Conservation (phyloP, 2,113 vertebrate species). For the Hypanus sabinus region DNA sequence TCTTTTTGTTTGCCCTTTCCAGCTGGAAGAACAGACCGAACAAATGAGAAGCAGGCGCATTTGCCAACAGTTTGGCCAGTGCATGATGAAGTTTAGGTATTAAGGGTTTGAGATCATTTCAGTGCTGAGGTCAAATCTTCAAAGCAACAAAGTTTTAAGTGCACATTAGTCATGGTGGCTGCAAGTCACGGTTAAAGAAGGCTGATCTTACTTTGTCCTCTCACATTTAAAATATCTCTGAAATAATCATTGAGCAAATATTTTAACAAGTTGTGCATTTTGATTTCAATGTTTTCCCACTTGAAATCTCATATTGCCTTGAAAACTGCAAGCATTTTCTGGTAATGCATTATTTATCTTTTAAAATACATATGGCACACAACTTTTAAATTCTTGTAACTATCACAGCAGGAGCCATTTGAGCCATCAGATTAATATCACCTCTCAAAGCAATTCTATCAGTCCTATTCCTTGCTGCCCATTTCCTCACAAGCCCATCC, state of each 20-base stretch:
- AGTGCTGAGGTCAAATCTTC: background rate
- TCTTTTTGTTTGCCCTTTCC: constrained; percentile 64
- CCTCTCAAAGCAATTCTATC: too few species aligned
- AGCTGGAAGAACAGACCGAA: constrained; percentile 61
- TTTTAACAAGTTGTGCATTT: background rate
- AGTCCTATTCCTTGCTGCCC: too few species aligned
- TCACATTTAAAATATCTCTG: background rate
- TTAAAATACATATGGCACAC: background rate
- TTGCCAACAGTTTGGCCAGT: constrained; percentile 57
- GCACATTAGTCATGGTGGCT: background rate
- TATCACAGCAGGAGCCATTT: background rate
- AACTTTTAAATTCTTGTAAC: background rate
- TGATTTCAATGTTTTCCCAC: background rate
- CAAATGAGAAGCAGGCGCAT: constrained; percentile 57
- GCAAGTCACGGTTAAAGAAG: background rate
- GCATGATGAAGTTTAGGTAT: constrained; percentile 56
- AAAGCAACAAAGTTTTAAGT: background rate
- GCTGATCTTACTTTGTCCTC: background rate
- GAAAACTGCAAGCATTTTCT: too few species aligned
- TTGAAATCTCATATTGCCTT: background rate
- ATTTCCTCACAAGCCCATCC: too few species aligned
- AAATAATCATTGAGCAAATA: background rate
- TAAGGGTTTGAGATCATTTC: constrained; percentile 46
- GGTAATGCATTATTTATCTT: background rate
- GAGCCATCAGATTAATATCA: too few species aligned